phyloP scores from a whole-genome alignment of 2,113 vertebrate species.

The Siniperca knerii region DNA sequence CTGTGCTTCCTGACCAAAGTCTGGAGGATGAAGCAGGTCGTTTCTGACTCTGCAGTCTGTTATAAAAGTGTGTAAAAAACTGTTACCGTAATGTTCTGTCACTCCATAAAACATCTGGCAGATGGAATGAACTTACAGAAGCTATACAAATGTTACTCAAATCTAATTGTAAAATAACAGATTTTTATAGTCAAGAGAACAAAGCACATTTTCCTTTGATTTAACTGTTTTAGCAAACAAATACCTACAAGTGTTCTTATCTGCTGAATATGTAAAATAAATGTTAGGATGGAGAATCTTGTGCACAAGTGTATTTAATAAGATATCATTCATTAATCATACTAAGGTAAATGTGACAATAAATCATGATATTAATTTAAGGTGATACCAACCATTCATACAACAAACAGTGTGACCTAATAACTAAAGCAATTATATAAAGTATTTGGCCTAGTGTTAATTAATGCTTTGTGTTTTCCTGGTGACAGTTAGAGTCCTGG shows the following conservation, averaged over 20 bases:
- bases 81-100: not conserved
- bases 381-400: not conserved
- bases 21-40: not conserved
- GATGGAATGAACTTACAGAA: conserved; percentile 2
- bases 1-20: not conserved
- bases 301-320: not conserved
- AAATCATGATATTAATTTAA: not conserved
- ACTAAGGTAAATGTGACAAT: not conserved
- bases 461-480: not conserved
- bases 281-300: not conserved
- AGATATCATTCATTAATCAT: not conserved
- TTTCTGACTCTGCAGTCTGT: not conserved
- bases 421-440: not conserved
- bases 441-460: not conserved
- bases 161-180: conserved; percentile 5
- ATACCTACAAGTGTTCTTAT: not conserved
- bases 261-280: not conserved
- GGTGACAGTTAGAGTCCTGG: not conserved
- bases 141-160: not conserved
- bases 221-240: not conserved
- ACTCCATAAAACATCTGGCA: not conserved
- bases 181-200: not conserved
- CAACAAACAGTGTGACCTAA: not conserved
- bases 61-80: not conserved
- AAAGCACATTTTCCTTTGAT: not conserved